Percentiles rank a stretch among this genome's conserved stretches.
Conservation (phyloP, 1,140 invertebrate species). For the Oncopodura yosiiana region DNA sequence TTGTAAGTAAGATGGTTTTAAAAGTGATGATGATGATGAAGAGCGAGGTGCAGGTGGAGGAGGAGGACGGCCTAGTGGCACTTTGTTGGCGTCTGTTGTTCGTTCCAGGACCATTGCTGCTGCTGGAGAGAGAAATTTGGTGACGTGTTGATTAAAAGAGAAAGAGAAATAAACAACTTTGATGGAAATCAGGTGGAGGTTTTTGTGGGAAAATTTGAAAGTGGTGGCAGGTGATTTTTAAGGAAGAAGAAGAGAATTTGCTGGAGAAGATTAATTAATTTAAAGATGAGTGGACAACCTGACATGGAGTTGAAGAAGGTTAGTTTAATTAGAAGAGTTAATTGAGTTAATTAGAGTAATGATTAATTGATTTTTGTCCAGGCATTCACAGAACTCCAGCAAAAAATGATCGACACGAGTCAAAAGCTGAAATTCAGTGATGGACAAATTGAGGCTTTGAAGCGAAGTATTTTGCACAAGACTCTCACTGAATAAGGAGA, state of each 20-base stretch:
- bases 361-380: conserved; percentile 38
- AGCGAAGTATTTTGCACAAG: conserved; percentile 56
- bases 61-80: conserved; percentile 20
- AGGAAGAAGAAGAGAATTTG: too few species aligned
- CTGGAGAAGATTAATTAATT: too few species aligned
- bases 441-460: conserved; percentile 62
- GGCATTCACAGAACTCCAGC: conserved; percentile 71
- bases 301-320: conserved; percentile 33
- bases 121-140: too few species aligned
- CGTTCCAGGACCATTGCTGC: too few species aligned
- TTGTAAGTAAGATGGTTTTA: conserved; percentile 27
- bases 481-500: conserved; percentile 57
- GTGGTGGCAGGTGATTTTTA: too few species aligned
- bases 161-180: too few species aligned
- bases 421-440: conserved; percentile 70
- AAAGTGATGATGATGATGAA: conserved; percentile 15
- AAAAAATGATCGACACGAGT: conserved; percentile 68
- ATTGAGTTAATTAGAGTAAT: not conserved
- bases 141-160: too few species aligned
- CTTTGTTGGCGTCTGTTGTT: conserved; percentile 27
- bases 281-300: conserved; percentile 1
- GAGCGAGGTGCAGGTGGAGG: not conserved
- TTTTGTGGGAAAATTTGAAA: too few species aligned
- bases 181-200: too few species aligned
- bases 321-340: not conserved